These are phyloP conservation scores for Ophioninae sp. DNA, from an alignment of 2,888 invertebrate species.

Conservation along the genomic window DNA sequence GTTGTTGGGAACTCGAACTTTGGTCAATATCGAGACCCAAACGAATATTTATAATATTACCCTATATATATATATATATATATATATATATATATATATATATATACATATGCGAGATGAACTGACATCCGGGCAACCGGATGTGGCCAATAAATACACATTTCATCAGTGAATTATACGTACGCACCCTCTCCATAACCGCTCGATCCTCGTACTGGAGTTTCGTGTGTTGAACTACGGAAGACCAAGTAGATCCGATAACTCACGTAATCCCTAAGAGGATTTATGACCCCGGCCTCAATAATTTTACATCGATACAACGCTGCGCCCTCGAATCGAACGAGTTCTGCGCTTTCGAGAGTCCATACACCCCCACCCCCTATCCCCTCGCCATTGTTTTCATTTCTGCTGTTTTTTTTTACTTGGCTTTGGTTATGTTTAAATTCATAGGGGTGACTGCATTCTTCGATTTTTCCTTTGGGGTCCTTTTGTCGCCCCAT, in stretches of 20 bases:
- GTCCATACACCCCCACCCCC: slow-evolving; percentile 12
- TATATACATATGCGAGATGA: background rate
- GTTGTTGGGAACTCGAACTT: background rate
- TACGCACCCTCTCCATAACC: background rate
- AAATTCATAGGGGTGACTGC: too few relatives aligned
- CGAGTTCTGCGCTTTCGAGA: slow-evolving; percentile 50
- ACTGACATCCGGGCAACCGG: background rate
- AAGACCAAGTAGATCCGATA: slow-evolving; percentile 44
- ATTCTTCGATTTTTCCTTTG: too few relatives aligned
- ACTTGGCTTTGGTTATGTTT: background rate
- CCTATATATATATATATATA: background rate
- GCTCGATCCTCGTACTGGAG: background rate
- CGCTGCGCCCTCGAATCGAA: background rate
- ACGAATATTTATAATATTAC: slow-evolving; percentile 4
- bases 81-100: background rate
- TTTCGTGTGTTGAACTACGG: slow-evolving; percentile 23
- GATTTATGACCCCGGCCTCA: slow-evolving; percentile 51
- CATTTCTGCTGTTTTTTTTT: background rate
- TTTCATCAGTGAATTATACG: slow-evolving; percentile 29
- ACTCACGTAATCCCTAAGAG: slow-evolving; percentile 42
- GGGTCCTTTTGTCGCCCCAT: too few relatives aligned
- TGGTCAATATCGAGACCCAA: background rate
- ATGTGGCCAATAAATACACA: background rate
- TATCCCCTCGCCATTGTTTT: too few relatives aligned
- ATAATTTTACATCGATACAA: slow-evolving; percentile 48